A percentile compares a stretch with the other conserved stretches of the same genome.
These are phyloP conservation scores for Podarcis lilfordi DNA, from an alignment of 2,797 vertebrate genomes.

Conservation along the genomic window DNA sequence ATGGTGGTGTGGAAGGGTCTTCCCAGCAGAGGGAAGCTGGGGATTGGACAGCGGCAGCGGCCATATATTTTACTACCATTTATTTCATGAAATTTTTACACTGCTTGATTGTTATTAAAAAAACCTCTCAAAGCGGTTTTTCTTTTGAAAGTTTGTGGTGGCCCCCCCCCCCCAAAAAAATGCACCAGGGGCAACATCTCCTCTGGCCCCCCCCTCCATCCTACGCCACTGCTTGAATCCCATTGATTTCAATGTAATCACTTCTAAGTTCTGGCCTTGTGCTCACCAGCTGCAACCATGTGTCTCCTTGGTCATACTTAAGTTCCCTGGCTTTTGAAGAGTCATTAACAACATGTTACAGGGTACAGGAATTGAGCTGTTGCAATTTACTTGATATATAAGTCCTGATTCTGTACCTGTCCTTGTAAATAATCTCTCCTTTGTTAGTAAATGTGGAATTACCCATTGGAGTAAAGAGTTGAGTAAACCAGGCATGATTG, in stretches of 20 bases:
- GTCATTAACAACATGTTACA: background rate
- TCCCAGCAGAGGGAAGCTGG: no score
- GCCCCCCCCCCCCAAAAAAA: no score
- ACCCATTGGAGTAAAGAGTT: background rate
- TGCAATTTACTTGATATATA: slow-evolving; percentile 13
- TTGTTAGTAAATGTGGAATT: slow-evolving; percentile 8
- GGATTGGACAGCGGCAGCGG: no score
- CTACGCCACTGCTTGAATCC: background rate
- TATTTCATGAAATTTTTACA: no score
- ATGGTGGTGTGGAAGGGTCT: no score
- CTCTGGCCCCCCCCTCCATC: no score
- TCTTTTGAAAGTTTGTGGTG: no score
- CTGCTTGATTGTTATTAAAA: no score
- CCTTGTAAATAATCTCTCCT: background rate
- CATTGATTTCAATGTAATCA: background rate
- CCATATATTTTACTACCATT: no score
- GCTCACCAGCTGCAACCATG: background rate
- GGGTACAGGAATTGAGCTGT: background rate
- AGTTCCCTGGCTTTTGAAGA: background rate
- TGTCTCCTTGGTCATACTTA: background rate
- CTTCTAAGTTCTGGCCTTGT: background rate
- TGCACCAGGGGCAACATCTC: no score
- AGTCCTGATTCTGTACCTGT: background rate
- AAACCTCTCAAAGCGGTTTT: no score
- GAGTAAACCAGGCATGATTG: slow-evolving; percentile 2